Evolutionary conservation across 2,888 invertebrate genomes (phyloP).

Genomic region (Ectemnius continuus): DNA sequence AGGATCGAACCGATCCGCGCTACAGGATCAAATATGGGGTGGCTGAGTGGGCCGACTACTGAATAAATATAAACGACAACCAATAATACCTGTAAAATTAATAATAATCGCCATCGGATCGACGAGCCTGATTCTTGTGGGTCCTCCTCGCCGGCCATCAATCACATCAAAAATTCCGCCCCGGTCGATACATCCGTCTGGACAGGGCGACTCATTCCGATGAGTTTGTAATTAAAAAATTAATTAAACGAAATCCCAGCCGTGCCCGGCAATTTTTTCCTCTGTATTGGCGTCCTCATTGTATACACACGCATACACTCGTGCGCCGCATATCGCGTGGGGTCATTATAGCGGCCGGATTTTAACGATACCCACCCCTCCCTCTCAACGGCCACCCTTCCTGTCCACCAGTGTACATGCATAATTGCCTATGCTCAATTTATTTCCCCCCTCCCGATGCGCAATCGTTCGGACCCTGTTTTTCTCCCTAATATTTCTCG

Average conservation of each 20-base stretch:
- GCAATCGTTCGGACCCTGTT: constrained; percentile 31
- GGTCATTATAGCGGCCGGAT: constrained; percentile 61
- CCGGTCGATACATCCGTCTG: constrained; percentile 47
- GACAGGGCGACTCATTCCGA: constrained; percentile 55
- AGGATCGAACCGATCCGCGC: constrained; percentile 44
- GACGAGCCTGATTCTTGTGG: constrained; percentile 44
- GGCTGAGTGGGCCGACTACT: constrained; percentile 39
- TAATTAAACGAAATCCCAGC: constrained; percentile 67
- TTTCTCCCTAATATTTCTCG: constrained; percentile 35
- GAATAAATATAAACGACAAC: constrained; percentile 67
- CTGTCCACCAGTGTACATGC: constrained; percentile 46
- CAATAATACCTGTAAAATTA: constrained; percentile 69
- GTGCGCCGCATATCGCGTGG: constrained; percentile 41
- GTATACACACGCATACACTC: constrained; percentile 46
- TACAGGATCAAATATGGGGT: constrained; percentile 45
- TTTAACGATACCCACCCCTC: constrained; percentile 54
- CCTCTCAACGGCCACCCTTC: constrained; percentile 3
- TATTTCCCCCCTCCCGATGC: constrained; percentile 39
- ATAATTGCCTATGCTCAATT: constrained; percentile 63
- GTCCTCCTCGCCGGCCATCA: constrained; percentile 46
- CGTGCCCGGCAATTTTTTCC: constrained; percentile 60
- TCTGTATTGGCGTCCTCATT: constrained; percentile 52
- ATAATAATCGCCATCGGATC: constrained; percentile 62
- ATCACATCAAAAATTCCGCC: constrained; percentile 54
- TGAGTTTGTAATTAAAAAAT: constrained; percentile 69